Percentiles rank a stretch among this genome's conserved stretches.
Evolutionary conservation across 2,888 invertebrate genomes (phyloP).

Genomic region (Epicampocera succincta): DNA sequence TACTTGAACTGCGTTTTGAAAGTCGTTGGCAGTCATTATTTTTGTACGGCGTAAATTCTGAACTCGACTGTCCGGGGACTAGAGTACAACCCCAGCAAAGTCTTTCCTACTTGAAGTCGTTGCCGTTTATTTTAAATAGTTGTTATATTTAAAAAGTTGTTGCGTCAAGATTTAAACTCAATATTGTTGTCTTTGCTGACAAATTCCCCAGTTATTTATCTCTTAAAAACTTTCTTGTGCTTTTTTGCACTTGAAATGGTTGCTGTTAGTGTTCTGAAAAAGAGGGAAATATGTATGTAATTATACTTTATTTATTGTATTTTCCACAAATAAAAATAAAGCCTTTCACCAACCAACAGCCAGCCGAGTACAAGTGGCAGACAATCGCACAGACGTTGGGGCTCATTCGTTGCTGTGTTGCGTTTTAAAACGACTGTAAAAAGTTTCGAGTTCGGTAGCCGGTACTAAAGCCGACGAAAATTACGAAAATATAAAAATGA

Average conservation of each 20-base stretch:
- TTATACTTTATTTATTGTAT: constrained; percentile 28
- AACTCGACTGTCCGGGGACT: too few relatives aligned
- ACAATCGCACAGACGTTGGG: not conserved
- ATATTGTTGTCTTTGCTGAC: not conserved
- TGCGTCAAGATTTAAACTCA: too few relatives aligned
- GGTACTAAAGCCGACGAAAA: not conserved
- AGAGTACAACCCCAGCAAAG: too few relatives aligned
- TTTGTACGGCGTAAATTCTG: too few relatives aligned
- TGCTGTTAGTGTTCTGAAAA: constrained; percentile 27
- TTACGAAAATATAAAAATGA: too few relatives aligned
- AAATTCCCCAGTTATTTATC: constrained; percentile 20
- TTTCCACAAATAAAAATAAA: constrained; percentile 27
- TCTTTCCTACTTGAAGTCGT: too few relatives aligned
- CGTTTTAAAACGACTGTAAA: constrained; percentile 18
- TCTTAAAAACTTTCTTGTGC: constrained; percentile 36
- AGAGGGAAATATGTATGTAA: constrained; percentile 49
- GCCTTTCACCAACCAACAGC: constrained; percentile 39
- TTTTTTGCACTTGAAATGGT: constrained; percentile 53
- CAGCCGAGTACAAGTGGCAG: constrained; percentile 15
- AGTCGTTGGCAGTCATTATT: too few relatives aligned
- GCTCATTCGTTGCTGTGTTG: constrained; percentile 16
- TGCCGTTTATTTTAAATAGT: too few relatives aligned
- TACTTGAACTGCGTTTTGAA: too few relatives aligned
- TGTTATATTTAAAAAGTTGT: too few relatives aligned
- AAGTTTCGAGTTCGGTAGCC: not conserved